phyloP scores from a whole-genome alignment of 92 coral and sea anemone species.

The Paramuricea clavata region DNA sequence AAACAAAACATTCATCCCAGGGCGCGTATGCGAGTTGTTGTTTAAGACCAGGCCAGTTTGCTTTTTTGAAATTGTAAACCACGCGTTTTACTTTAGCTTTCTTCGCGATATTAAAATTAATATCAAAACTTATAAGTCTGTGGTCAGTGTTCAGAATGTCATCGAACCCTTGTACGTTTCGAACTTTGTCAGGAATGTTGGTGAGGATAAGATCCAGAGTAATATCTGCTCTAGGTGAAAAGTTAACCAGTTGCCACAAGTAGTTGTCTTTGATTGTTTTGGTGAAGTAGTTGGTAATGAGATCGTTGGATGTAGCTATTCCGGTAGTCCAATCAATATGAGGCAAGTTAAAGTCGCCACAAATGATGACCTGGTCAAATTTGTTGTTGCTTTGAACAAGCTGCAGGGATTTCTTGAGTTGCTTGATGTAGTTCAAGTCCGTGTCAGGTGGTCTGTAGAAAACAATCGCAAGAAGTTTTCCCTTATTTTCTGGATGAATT shows the following conservation, averaged over 20 bases:
- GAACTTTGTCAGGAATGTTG: not conserved
- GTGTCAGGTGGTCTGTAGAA: slow-evolving; percentile 45
- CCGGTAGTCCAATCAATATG: too few relatives aligned
- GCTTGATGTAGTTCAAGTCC: slow-evolving; percentile 29
- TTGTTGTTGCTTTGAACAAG: too few relatives aligned
- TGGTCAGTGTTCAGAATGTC: too few relatives aligned
- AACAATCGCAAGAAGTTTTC: slow-evolving; percentile 20
- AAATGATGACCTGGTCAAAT: too few relatives aligned
- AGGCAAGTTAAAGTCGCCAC: too few relatives aligned
- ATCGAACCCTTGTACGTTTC: too few relatives aligned
- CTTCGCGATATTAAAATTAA: slow-evolving; percentile 15
- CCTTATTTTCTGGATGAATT: slow-evolving; percentile 8
- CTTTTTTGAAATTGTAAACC: slow-evolving; percentile 66
- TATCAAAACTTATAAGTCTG: too few relatives aligned
- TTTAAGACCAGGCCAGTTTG: slow-evolving; percentile 70
- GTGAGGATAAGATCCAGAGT: slow-evolving; percentile 26
- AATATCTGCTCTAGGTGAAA: not conserved
- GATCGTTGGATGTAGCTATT: too few relatives aligned
- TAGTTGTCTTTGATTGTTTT: too few relatives aligned
- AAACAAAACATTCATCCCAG: slow-evolving; percentile 65
- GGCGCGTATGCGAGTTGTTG: slow-evolving; percentile 53
- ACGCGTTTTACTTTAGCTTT: slow-evolving; percentile 41
- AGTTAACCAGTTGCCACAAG: too few relatives aligned
- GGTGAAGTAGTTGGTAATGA: too few relatives aligned
- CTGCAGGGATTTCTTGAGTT: too few relatives aligned